A percentile compares a stretch with the other conserved stretches of the same genome.
These are phyloP conservation scores for Cladorhizidae sp. DNA, from an alignment of 37 sponge, comb jelly and placozoan species.

Conservation along the genomic window DNA sequence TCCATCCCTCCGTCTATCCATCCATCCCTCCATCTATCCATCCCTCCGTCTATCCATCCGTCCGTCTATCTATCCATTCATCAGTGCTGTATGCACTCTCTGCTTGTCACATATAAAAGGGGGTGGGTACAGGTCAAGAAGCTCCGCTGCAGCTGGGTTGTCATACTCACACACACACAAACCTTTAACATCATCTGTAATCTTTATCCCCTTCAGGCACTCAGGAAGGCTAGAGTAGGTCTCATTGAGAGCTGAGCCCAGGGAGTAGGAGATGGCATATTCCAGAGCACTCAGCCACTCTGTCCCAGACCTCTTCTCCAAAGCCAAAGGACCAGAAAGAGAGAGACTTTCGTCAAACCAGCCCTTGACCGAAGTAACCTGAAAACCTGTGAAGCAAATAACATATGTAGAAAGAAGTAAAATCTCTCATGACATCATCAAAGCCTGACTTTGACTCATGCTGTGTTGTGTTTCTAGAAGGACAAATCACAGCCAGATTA, in stretches of 20 bases:
- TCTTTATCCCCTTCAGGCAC: conserved; percentile 6
- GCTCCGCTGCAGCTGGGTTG: no score
- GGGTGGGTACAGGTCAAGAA: no score
- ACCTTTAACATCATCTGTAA: not conserved
- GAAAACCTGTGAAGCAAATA: conserved; percentile 52
- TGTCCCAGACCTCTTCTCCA: conserved; percentile 24
- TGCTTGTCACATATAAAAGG: no score
- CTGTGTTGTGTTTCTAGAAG: not conserved
- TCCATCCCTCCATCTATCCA: no score
- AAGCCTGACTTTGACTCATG: no score
- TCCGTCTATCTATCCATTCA: no score
- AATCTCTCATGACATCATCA: no score
- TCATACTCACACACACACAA: no score
- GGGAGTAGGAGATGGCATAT: conserved; percentile 54
- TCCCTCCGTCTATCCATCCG: no score
- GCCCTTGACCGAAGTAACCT: conserved; percentile 55
- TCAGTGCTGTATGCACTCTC: no score
- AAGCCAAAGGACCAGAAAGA: conserved; percentile 55
- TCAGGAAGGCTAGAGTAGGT: conserved; percentile 41
- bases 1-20: no score
- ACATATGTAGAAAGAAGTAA: no score
- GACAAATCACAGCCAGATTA: not conserved
- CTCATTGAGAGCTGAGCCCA: conserved; percentile 47
- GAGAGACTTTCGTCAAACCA: conserved; percentile 36
- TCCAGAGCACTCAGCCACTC: conserved; percentile 72